These are phyloP conservation scores for Bettongia penicillata DNA, from an alignment of 2,113 vertebrate genomes.

Conservation along the genomic window DNA sequence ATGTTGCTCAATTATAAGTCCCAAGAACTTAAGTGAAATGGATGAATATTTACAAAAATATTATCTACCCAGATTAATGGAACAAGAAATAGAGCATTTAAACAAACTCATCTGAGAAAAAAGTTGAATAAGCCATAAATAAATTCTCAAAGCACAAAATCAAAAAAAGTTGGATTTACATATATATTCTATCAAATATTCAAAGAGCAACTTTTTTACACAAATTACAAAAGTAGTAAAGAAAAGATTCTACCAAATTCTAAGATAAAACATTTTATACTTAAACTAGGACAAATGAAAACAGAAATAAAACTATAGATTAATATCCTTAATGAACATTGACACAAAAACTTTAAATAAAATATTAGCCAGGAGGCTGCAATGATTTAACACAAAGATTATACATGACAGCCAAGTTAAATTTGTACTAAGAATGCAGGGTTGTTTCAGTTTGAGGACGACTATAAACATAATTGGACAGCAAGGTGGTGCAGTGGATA, in stretches of 20 bases:
- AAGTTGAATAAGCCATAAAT: not conserved
- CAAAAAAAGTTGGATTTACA: not conserved
- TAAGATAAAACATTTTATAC: not conserved
- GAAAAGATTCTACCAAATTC: not conserved
- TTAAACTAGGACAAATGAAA: not conserved
- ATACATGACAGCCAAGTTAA: not conserved
- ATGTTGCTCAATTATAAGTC: too few relatives aligned
- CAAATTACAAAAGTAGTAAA: not conserved
- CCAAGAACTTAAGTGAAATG: too few relatives aligned
- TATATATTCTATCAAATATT: not conserved
- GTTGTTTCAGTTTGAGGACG: not conserved
- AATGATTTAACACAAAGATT: not conserved
- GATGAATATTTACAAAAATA: not conserved
- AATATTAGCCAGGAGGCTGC: not conserved
- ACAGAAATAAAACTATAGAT: not conserved
- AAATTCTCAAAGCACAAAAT: not conserved
- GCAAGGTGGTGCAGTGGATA: not conserved
- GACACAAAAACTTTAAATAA: not conserved
- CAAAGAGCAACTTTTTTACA: not conserved
- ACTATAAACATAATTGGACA: not conserved
- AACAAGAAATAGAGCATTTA: not conserved
- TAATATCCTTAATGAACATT: not conserved
- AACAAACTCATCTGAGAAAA: not conserved
- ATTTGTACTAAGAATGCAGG: not conserved
- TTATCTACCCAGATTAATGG: not conserved